phyloP scores from a whole-genome alignment of 2,888 invertebrate species.

The Orchesellides sinensis region DNA sequence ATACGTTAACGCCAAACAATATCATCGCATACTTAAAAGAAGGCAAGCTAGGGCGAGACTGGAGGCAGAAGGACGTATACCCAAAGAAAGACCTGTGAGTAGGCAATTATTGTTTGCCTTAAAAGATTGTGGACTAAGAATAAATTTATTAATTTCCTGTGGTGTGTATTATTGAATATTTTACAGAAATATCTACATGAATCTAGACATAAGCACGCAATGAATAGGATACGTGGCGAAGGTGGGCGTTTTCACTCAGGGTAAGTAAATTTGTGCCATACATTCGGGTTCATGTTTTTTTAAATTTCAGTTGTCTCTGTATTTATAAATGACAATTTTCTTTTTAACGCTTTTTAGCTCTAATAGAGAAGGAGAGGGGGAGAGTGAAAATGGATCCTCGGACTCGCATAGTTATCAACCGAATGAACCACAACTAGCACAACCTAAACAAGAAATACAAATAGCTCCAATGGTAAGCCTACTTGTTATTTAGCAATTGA shows the following conservation, averaged over 20 bases:
- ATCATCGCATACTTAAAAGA: slow-evolving; percentile 95
- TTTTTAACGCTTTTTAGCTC: too few relatives aligned
- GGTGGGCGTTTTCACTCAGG: slow-evolving; percentile 95
- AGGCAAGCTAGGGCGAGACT: slow-evolving; percentile 96
- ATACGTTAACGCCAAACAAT: slow-evolving; percentile 99
- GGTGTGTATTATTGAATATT: too few relatives aligned
- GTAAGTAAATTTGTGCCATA: slow-evolving; percentile 6
- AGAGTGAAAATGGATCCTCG: slow-evolving; percentile 27
- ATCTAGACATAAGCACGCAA: slow-evolving; percentile 96
- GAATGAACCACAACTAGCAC: background rate
- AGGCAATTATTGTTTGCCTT: background rate
- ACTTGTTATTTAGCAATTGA: background rate
- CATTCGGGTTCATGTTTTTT: background rate
- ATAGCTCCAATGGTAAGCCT: slow-evolving; percentile 44
- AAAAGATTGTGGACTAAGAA: too few relatives aligned
- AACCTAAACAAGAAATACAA: slow-evolving; percentile 48
- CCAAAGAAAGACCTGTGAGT: slow-evolving; percentile 93
- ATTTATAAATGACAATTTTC: too few relatives aligned
- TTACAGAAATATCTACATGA: slow-evolving; percentile 98
- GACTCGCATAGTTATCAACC: slow-evolving; percentile 19
- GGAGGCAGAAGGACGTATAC: slow-evolving; percentile 96
- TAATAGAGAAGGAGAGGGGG: background rate
- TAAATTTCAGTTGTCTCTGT: background rate
- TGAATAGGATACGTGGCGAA: slow-evolving; percentile 97
- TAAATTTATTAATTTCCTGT: too few relatives aligned